Evolutionary conservation across 1,140 invertebrate species (phyloP), one percentile per base, ranked within the genome.

Genomic region (Drosophila baimaii): DNA sequence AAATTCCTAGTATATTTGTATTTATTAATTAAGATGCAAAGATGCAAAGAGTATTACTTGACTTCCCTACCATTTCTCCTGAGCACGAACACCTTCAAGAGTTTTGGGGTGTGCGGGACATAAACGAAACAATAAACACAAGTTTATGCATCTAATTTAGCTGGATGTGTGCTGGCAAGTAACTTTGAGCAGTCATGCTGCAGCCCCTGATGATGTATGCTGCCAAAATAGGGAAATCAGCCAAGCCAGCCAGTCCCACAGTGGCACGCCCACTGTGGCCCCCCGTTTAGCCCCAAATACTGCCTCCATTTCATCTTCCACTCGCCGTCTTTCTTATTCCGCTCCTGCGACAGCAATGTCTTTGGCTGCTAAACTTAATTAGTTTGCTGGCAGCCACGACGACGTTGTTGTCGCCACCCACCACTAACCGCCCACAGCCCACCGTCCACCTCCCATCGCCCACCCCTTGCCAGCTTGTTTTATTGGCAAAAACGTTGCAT

Each of bases 341-440:
- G 29, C 9, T 43, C 27, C 23, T 19, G 27, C 41, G 23, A 25
- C 23, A 35, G 44, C 57, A 52, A 52, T 77, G 79, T 81, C 66
- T 71, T 81, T 81, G 73, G 79, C 59, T 77, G 62, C 74, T 66
- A 82, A 77, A 81, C 79, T 81, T 81, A 81, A 81, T 81, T 81
- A 81, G 79, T 81, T 81, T 81, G 75, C 79, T 78, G 74, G 46
- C 74, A 82, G 55, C 55, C 56, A 35, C 35, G 39, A 52, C 10
- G 47, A 23, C 44, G 58, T 44, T 21, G 51, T 35, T 41, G 33
- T 62, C 43, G 47, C 33, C 47, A 15, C 27, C 21, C 29, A 12
- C 17, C n/a, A 9, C 1, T n/a, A n/a, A n/a, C 62, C 21, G 4
- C 5, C 15, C n/a, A n/a, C n/a, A n/a, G 0, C 37, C 55, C 10